A percentile compares a stretch with the other conserved stretches of the same genome.
phyloP scores from a whole-genome alignment of 2,113 vertebrate species.

The Hemichromis elongatus region DNA sequence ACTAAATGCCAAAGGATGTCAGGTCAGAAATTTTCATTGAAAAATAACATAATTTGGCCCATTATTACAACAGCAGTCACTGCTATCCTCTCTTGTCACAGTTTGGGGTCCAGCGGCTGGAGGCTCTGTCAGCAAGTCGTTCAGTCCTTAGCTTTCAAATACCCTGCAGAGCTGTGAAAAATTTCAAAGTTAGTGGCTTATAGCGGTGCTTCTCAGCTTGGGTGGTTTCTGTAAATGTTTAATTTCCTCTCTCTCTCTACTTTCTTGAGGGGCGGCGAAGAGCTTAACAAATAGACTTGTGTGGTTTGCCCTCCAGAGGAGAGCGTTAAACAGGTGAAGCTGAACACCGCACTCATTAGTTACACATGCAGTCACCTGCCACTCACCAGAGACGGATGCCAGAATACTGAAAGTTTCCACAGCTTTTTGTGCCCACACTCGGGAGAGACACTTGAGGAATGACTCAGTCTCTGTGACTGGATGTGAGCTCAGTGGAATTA shows the following conservation, averaged over 20 bases:
- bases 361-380: constrained; percentile 61
- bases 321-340: constrained; percentile 57
- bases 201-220: constrained; percentile 39
- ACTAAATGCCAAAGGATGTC: background rate
- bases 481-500: constrained; percentile 38
- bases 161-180: constrained; percentile 28
- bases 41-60: background rate
- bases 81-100: background rate
- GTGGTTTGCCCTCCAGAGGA: constrained; percentile 47
- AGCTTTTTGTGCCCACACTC: constrained; percentile 18
- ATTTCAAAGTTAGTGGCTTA: constrained; percentile 51
- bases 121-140: constrained; percentile 6
- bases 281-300: constrained; percentile 48
- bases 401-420: constrained; percentile 34
- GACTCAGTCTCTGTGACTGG: constrained; percentile 47
- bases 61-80: background rate
- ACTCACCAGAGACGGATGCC: constrained; percentile 51
- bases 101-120: background rate
- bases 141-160: background rate
- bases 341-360: constrained; percentile 65
- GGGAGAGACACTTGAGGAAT: constrained; percentile 42
- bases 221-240: constrained; percentile 66
- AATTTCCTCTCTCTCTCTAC: constrained; percentile 45
- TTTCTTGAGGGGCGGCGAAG: constrained; percentile 22
- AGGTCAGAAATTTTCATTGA: background rate